phyloP scores from a whole-genome alignment of 2,888 invertebrate genomes.

The Axea sp. region DNA sequence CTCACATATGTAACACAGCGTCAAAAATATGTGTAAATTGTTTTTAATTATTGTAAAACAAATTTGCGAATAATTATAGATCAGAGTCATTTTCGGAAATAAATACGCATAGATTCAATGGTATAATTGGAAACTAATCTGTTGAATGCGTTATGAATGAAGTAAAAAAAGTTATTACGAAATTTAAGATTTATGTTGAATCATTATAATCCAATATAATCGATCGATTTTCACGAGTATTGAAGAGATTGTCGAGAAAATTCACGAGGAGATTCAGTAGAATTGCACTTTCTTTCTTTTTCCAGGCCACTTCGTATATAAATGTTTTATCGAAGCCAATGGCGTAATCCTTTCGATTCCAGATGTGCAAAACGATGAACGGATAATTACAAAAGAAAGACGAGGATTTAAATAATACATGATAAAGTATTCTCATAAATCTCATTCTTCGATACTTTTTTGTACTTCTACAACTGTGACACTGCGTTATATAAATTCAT shows the following conservation, averaged over 20 bases:
- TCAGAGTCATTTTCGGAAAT: no score
- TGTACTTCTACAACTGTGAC: slow-evolving; percentile 1
- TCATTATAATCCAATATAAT: slow-evolving; percentile 56
- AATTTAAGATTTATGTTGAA: slow-evolving; percentile 47
- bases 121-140: slow-evolving; percentile 21
- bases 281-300: slow-evolving; percentile 46
- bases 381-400: slow-evolving; percentile 67
- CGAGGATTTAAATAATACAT: slow-evolving; percentile 49
- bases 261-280: slow-evolving; percentile 55
- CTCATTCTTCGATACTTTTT: slow-evolving; percentile 16
- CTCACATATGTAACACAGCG: no score
- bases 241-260: slow-evolving; percentile 53
- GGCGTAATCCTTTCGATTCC: slow-evolving; percentile 62
- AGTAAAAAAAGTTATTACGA: slow-evolving; percentile 37
- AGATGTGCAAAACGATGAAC: slow-evolving; percentile 66
- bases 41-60: no score
- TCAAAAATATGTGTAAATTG: no score
- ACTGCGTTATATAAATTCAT: slow-evolving; percentile 26
- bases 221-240: slow-evolving; percentile 36
- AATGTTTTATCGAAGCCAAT: slow-evolving; percentile 62
- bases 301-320: slow-evolving; percentile 54
- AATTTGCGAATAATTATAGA: no score
- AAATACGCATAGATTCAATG: no score
- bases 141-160: slow-evolving; percentile 26
- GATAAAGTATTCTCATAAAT: slow-evolving; percentile 45